Percentiles rank a stretch among this genome's conserved stretches.
These are phyloP conservation scores for Drosophila lini DNA, from an alignment of 1,140 invertebrate species.

Conservation along the genomic window DNA sequence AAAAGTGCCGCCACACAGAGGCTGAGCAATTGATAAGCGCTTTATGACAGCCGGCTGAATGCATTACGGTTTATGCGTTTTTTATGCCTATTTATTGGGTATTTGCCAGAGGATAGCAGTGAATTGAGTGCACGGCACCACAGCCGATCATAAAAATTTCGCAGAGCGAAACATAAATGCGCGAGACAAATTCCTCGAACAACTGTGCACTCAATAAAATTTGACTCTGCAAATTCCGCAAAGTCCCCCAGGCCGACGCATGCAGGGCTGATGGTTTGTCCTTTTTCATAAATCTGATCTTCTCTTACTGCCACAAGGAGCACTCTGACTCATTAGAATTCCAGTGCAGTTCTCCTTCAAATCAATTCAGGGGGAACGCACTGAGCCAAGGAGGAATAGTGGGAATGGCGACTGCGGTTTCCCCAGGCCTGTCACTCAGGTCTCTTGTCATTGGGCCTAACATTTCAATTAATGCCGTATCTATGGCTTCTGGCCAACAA, in stretches of 20 bases:
- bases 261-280: not conserved
- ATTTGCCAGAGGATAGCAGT: conserved; percentile 7
- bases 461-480: conserved; percentile 67
- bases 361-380: conserved; percentile 17
- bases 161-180: conserved; percentile 21
- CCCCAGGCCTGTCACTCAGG: conserved; percentile 57
- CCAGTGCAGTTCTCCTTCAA: conserved; percentile 8
- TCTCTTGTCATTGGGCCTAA: conserved; percentile 57
- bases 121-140: conserved; percentile 11
- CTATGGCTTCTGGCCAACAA: conserved; percentile 56
- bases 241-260: not conserved
- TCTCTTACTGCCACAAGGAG: not conserved
- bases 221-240: conserved; percentile 16
- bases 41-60: conserved; percentile 48
- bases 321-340: conserved; percentile 23
- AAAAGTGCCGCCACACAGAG: conserved; percentile 49
- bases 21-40: conserved; percentile 51
- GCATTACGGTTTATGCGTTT: conserved; percentile 57
- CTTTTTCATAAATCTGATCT: not conserved
- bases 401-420: conserved; percentile 28
- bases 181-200: conserved; percentile 20
- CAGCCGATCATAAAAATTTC: conserved; percentile 26
- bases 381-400: conserved; percentile 24
- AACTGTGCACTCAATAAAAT: conserved; percentile 38
- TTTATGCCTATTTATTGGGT: conserved; percentile 40